phyloP scores from a whole-genome alignment of 2,113 vertebrate species.

The Corythoichthys haematopterus region DNA sequence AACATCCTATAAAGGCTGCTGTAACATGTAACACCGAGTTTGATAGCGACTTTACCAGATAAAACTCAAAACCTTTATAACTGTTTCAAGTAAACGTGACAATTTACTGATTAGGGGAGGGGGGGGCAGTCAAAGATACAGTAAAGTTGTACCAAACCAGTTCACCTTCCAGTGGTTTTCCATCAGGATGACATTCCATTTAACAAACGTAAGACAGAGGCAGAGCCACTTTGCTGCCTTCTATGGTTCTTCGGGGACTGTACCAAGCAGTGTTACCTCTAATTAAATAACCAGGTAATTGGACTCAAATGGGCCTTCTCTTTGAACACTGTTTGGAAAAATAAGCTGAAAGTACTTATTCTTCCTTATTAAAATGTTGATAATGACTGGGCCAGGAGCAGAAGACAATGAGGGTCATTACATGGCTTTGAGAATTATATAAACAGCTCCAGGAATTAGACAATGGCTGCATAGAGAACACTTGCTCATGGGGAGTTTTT shows the following conservation, averaged over 20 bases:
- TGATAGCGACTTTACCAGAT: conserved; percentile 1
- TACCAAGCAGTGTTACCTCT: conserved; percentile 1
- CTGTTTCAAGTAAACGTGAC: not conserved
- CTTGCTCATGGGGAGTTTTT: not conserved
- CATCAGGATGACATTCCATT: conserved; percentile 2
- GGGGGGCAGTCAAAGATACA: not conserved
- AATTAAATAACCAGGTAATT: conserved; percentile 34
- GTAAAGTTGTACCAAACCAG: not conserved
- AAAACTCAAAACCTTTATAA: conserved; percentile 7
- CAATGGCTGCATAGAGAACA: not conserved
- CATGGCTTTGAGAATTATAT: not conserved
- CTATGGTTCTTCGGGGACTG: conserved; percentile 21
- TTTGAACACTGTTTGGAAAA: not conserved
- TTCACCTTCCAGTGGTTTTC: conserved; percentile 14
- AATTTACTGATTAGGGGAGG: not conserved
- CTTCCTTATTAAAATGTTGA: conserved; percentile 4
- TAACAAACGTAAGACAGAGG: conserved; percentile 33
- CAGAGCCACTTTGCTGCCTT: conserved; percentile 34
- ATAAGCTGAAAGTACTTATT: conserved; percentile 6
- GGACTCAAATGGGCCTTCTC: conserved; percentile 14
- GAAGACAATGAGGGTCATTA: not conserved
- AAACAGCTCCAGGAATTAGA: not conserved
- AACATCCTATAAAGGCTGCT: too few species aligned
- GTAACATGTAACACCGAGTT: not conserved
- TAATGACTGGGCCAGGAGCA: not conserved